Evolutionary conservation across 2,113 vertebrate genomes (phyloP), one percentile per base, ranked within the genome.

Genomic region (Pipa parva): DNA sequence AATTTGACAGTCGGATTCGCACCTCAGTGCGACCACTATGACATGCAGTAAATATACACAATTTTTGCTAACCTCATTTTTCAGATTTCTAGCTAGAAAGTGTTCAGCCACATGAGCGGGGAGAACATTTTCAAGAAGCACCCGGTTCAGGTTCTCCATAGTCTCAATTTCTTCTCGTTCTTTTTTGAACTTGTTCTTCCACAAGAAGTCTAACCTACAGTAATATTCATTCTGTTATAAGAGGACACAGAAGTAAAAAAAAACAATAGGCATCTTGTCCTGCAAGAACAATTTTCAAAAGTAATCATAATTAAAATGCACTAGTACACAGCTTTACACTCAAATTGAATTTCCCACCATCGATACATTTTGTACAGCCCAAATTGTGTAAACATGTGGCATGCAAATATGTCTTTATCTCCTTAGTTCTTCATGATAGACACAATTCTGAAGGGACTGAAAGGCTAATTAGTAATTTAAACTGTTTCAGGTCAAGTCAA

Each of bases 201-300:
- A 99, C 60, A 99, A 86, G 90, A 98, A 99, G 88, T 99, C 97
- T 89, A 99, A 97, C 94, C 95, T 97, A 96, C 97, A 99, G 95
- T 99, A 99, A 98, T 98, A 99, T 98, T 99, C 97, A 97, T 95
- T 99, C 97, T 99, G 97, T 99, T 99, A 99, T 90, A 99, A 92
- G 93, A 99, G 95, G 93, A 98, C 95, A 98, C 94, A 98, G 91
- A 97, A 87, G 92, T 95, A 88, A 6, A 31, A 95, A 94, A 90
- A 92, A 87, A 85, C 89, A 90, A 87, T 91, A 93, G 90, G 89
- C 86, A 94, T 90, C 82, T 91, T 84, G 87, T 91, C 84, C 91
- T 85, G 84, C 75, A 86, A 78, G 59, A 83, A 72, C 76, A 69
- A 83, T 75, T 71, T 75, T 83, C 71, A 79, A 76, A 84, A 79